Percentiles rank a stretch among this genome's conserved stretches.
These are phyloP conservation scores for Pica pica DNA, from an alignment of 2,113 vertebrate species.

Conservation along the genomic window DNA sequence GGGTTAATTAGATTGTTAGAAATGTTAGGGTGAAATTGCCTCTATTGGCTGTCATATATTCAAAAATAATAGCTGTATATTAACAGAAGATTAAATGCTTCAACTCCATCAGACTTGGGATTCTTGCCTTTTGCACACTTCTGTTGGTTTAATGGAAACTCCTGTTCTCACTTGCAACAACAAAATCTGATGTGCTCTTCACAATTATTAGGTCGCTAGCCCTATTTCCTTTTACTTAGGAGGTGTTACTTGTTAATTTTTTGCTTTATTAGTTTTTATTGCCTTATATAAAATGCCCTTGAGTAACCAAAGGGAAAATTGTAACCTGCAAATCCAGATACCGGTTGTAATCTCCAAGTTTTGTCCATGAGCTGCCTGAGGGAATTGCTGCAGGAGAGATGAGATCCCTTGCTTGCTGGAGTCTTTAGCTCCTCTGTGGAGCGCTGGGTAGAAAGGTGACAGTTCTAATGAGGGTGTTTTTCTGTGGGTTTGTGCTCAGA, in stretches of 20 bases:
- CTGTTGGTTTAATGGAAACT: not conserved
- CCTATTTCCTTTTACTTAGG: not conserved
- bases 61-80: not conserved
- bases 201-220: not conserved
- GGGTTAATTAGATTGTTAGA: not conserved
- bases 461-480: not conserved
- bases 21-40: not conserved
- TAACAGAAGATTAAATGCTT: not conserved
- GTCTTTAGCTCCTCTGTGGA: not conserved
- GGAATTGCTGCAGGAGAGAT: not conserved
- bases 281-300: not conserved
- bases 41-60: not conserved
- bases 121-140: not conserved
- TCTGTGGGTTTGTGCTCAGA: not conserved
- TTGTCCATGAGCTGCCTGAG: not conserved
- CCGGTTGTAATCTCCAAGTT: not conserved
- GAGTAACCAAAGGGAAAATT: not conserved
- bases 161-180: not conserved
- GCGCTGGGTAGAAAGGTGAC: not conserved
- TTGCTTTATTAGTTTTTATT: not conserved
- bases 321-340: not conserved
- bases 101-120: not conserved
- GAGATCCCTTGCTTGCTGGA: not conserved
- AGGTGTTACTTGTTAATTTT: not conserved
- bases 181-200: not conserved